A percentile compares a stretch with the other conserved stretches of the same genome.
These are phyloP conservation scores for Pachypanchax playfairii DNA, from an alignment of 2,113 vertebrate species.

Conservation along the genomic window DNA sequence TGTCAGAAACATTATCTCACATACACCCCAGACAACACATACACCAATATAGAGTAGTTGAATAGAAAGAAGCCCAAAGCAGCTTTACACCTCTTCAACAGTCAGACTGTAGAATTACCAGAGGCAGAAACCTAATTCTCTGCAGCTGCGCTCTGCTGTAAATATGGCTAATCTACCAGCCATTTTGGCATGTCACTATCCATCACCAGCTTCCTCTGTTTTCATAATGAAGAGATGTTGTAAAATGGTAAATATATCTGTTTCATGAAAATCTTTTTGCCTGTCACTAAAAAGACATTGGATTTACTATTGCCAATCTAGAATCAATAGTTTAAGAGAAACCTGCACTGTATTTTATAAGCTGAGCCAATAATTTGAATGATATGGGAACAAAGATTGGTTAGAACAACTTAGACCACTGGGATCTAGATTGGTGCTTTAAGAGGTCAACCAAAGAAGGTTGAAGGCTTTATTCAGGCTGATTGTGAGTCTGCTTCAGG, in stretches of 20 bases:
- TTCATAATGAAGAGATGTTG: constrained; percentile 10
- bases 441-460: too few species aligned
- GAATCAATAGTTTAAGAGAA: background rate
- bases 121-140: constrained; percentile 2
- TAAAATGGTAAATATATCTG: background rate
- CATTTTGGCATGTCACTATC: background rate
- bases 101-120: background rate
- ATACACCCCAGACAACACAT: constrained; percentile 7
- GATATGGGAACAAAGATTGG: background rate
- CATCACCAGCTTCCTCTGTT: constrained; percentile 15
- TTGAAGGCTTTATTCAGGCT: too few species aligned
- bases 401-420: too few species aligned
- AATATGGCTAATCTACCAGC: constrained; percentile 13
- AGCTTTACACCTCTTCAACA: constrained; percentile 3
- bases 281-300: background rate
- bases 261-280: background rate
- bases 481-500: too few species aligned
- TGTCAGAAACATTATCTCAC: constrained; percentile 12
- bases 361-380: background rate
- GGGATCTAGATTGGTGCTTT: too few species aligned
- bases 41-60: constrained; percentile 3
- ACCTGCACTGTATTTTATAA: background rate
- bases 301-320: background rate
- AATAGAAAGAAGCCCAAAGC: background rate
- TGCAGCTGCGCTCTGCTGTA: constrained; percentile 31